Percentiles rank a stretch among this genome's conserved stretches.
Conservation (phyloP, 2,888 invertebrate genomes). For the Epistrophe grossulariae region DNA sequence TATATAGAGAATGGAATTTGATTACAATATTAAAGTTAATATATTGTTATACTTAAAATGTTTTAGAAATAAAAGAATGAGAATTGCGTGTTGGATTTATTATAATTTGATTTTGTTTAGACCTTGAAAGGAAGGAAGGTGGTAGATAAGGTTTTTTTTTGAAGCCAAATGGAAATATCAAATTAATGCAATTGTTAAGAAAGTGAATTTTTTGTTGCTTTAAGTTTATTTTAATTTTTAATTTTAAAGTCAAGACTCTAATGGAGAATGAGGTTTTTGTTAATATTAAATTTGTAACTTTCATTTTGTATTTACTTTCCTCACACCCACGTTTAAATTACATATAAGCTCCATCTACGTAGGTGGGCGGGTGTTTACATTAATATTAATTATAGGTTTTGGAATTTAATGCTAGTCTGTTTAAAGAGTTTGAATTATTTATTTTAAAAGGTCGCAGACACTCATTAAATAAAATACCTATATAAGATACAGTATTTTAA, state of each 20-base stretch:
- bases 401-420: neutral
- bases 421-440: neutral
- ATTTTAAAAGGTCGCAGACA: no score
- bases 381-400: neutral
- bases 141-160: neutral
- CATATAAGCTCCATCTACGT: neutral
- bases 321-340: neutral
- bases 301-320: neutral
- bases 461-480: neutral
- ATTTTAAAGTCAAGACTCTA: neutral
- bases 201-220: slow-evolving; percentile 6
- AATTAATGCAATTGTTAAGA: slow-evolving; percentile 33
- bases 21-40: slow-evolving; percentile 57
- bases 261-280: neutral
- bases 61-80: slow-evolving; percentile 11
- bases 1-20: slow-evolving; percentile 63
- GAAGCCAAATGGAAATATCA: neutral
- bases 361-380: neutral
- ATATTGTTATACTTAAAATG: slow-evolving; percentile 44
- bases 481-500: no score
- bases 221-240: neutral
- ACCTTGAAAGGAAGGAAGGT: neutral
- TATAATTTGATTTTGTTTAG: slow-evolving; percentile 30
- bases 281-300: neutral
- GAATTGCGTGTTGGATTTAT: slow-evolving; percentile 23